Conservation (phyloP, 2,888 invertebrate genomes). For the Himalopsyche tibetana region DNA sequence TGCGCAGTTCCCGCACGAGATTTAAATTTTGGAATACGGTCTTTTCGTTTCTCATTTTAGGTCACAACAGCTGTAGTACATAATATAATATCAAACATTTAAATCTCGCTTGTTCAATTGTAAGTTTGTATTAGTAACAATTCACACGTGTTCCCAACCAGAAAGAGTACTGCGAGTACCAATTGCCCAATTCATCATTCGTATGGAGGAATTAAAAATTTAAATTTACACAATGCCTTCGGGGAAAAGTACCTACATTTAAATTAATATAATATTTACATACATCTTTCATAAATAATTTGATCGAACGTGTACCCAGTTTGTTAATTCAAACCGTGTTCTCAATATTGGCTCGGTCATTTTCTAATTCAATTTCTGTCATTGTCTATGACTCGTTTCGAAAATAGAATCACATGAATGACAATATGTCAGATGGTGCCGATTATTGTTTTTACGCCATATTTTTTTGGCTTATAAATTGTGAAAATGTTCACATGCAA, state of each 20-base stretch:
- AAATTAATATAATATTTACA: no score
- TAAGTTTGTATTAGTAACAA: background rate
- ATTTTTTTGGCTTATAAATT: background rate
- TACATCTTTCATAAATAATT: no score
- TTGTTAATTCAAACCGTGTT: background rate
- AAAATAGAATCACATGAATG: conserved; percentile 3
- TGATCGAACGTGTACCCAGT: no score
- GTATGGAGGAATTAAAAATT: no score
- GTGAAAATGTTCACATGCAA: background rate
- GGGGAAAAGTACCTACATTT: no score
- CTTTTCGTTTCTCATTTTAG: background rate
- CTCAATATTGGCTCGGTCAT: conserved; percentile 5
- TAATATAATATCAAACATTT: background rate
- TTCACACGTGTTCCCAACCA: no score
- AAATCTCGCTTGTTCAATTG: background rate
- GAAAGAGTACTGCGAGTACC: no score
- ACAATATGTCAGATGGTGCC: background rate
- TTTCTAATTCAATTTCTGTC: background rate
- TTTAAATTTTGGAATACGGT: no score
- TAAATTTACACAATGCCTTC: no score
- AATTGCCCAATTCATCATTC: no score
- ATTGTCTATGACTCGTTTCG: background rate
- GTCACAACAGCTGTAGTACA: background rate
- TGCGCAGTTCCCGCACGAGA: background rate
- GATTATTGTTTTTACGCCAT: background rate